These are phyloP conservation scores for Acropternis orthonyx DNA, from an alignment of 2,797 vertebrate genomes.

Conservation along the genomic window DNA sequence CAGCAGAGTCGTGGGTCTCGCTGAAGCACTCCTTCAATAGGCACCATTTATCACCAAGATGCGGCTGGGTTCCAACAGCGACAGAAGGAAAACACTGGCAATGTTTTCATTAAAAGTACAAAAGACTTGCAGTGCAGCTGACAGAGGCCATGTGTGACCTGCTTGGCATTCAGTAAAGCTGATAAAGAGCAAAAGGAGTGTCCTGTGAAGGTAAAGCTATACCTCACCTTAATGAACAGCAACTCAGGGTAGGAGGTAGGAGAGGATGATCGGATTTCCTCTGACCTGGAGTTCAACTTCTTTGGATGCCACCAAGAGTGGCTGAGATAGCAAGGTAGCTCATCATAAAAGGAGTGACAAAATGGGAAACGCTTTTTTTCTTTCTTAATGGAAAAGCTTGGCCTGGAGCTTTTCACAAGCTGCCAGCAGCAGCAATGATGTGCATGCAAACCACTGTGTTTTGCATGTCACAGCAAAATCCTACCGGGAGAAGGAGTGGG, in stretches of 20 bases:
- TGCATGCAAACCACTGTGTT: background rate
- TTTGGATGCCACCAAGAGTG: constrained; percentile 31
- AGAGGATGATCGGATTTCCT: constrained; percentile 62
- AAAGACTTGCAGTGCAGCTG: constrained; percentile 66
- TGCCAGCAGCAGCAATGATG: background rate
- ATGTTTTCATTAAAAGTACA: constrained; percentile 70
- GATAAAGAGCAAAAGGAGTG: constrained; percentile 63
- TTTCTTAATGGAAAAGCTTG: background rate
- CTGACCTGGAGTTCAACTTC: constrained; percentile 66
- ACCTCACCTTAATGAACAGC: constrained; percentile 69
- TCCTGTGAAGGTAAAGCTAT: constrained; percentile 68
- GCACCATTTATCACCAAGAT: constrained; percentile 64
- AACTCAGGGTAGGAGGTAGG: constrained; percentile 35
- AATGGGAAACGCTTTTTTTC: background rate
- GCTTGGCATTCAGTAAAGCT: constrained; percentile 34
- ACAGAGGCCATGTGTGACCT: constrained; percentile 72
- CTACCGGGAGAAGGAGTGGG: background rate
- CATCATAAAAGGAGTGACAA: background rate
- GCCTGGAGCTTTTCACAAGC: background rate
- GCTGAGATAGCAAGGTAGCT: constrained; percentile 13
- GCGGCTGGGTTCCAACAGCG: constrained; percentile 33
- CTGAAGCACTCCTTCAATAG: constrained; percentile 40
- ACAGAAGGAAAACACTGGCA: constrained; percentile 61
- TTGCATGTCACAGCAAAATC: background rate
- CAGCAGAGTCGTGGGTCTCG: background rate